Conservation (phyloP, 2,888 invertebrate species). For the Drosophila suboccidentalis region DNA sequence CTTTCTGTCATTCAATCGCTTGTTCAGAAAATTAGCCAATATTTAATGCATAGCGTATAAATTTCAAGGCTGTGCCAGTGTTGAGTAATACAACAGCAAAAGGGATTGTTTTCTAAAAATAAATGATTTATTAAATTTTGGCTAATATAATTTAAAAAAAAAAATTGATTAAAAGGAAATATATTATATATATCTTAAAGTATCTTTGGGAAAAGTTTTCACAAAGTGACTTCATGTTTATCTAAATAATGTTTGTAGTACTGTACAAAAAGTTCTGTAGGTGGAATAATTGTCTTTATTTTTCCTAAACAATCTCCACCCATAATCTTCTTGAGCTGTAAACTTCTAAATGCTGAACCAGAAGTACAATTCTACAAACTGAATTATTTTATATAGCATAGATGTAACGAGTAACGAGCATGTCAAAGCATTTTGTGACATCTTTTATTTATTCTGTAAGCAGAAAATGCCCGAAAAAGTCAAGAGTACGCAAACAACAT, state of each 20-base stretch:
- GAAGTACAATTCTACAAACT: neutral
- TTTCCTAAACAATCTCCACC: neutral
- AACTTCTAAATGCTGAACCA: neutral
- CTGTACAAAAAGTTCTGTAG: neutral
- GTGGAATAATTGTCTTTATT: neutral
- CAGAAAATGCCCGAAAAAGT: conserved; percentile 73
- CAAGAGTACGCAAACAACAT: conserved; percentile 75
- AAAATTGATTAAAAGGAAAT: neutral
- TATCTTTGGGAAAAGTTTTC: too few relatives aligned
- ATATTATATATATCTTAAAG: too few relatives aligned
- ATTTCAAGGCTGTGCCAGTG: neutral
- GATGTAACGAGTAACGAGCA: conserved; percentile 62
- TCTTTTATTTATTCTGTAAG: conserved; percentile 73
- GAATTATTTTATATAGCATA: conserved; percentile 11
- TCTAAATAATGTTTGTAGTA: neutral
- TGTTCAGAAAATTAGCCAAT: conserved; percentile 11
- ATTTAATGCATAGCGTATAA: neutral
- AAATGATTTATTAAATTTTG: neutral
- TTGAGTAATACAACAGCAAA: neutral
- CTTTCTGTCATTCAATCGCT: conserved; percentile 8
- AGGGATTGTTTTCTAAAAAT: neutral
- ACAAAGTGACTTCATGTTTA: too few relatives aligned
- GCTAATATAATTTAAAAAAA: neutral
- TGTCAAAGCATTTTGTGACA: conserved; percentile 75
- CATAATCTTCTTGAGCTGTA: neutral